Percentiles rank a stretch among this genome's conserved stretches.
Evolutionary conservation across 2,113 vertebrate genomes (phyloP).

Genomic region (Oophaga pumilio): DNA sequence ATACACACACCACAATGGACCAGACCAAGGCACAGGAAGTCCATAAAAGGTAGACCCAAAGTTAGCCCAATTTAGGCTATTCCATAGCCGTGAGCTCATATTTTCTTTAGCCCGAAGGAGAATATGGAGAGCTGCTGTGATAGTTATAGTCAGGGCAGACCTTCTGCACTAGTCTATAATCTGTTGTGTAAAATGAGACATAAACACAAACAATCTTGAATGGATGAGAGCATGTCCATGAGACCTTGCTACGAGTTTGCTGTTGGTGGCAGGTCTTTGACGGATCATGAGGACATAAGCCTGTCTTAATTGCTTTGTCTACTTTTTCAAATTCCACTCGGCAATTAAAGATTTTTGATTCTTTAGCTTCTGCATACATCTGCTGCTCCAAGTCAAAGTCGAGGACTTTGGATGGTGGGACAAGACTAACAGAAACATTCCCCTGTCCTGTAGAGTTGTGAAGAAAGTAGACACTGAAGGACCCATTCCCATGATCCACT

Average conservation of each 20-base stretch:
- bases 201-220: constrained; percentile 96
- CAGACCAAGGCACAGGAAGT: constrained; percentile 57
- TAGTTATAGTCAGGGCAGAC: constrained; percentile 96
- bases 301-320: constrained; percentile 88
- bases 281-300: constrained; percentile 93
- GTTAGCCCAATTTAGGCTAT: constrained; percentile 29
- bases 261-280: constrained; percentile 94
- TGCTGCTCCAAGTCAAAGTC: constrained; percentile 95
- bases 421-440: constrained; percentile 95
- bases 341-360: constrained; percentile 98
- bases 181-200: constrained; percentile 96
- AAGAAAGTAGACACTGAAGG: constrained; percentile 93
- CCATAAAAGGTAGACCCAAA: constrained; percentile 53
- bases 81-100: constrained; percentile 2
- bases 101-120: constrained; percentile 84
- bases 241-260: constrained; percentile 90
- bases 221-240: constrained; percentile 97
- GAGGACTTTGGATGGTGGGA: constrained; percentile 91
- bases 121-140: constrained; percentile 89
- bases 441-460: constrained; percentile 97
- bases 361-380: constrained; percentile 95
- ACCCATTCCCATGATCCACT: constrained; percentile 95
- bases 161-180: constrained; percentile 96
- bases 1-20: constrained; percentile 57
- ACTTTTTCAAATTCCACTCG: constrained; percentile 95